Base-by-base conservation (phyloP, 2,888 invertebrate species). In the Hecatera dysodea region DNA sequence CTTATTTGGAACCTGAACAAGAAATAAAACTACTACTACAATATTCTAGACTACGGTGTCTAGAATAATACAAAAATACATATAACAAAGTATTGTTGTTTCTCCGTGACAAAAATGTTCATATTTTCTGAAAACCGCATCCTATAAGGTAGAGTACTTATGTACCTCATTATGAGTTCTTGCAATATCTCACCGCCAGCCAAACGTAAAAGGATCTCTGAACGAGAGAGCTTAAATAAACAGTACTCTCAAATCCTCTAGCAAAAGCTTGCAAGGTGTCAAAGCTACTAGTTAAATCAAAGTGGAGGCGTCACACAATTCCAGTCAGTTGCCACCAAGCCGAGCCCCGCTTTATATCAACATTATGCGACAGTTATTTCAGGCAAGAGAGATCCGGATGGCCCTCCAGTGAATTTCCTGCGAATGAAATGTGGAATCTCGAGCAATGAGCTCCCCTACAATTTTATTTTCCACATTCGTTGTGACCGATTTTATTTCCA, bases 321-420 rank as follows among this genome's bases (percentile, higher is more conserved):
- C 76, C 86, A 85, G 87, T 87, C 87, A 90, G 88, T 89, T 89
- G 79, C 84, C 68, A 80, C 82, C 67, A 82, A 83, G 82, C 72
- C 73, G 70, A 62, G 77, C 77, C 77, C 86, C 86, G 85, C 87
- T 86, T 88, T 93, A 93, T 92, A 93, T 94, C 92, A 94, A 88
- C 89, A 89, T 91, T 92, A 91, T 92, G 91, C 90, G 94, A 93
- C 94, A 93, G 93, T 93, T 94, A 94, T 93, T 92, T 91, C 91
- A 92, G 91, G 83, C 90, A 88, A 84, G 90, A 89, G 89, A 89
- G 88, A 88, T 84, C 90, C 82, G 87, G 90, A 93, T 91, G 88
- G 91, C 91, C 83, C 92, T 92, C 91, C 72, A 89, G 90, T 89
- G 93, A 89, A 92, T 75, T 77, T 91, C 89, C 90, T 88, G 89